Evolutionary conservation across 2,888 invertebrate species (phyloP).

Genomic region (Apamea anceps): DNA sequence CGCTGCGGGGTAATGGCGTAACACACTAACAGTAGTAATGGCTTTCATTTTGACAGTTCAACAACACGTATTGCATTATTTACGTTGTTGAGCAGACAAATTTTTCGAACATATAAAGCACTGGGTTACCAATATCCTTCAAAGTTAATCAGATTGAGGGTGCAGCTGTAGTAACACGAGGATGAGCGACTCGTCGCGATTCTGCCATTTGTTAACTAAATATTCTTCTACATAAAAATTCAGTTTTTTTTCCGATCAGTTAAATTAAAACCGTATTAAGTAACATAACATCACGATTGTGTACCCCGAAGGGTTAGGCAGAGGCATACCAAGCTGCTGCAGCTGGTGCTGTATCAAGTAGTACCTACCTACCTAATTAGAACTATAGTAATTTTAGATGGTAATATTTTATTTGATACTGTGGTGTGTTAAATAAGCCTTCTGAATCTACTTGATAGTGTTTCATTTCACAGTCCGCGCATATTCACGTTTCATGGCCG

Average conservation of each 20-base stretch:
- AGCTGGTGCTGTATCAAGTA: not conserved
- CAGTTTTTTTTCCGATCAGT: not conserved
- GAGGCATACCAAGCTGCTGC: not conserved
- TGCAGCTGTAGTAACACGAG: not conserved
- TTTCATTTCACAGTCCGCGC: conserved; percentile 28
- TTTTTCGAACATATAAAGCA: no score
- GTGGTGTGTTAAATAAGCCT: not conserved
- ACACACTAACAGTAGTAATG: not conserved
- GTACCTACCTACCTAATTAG: not conserved
- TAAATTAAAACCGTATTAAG: not conserved
- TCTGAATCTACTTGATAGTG: conserved; percentile 11
- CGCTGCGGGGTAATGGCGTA: not conserved
- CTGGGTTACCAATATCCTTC: no score
- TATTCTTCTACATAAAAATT: not conserved
- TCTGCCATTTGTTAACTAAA: not conserved
- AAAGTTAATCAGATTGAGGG: no score
- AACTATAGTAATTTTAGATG: not conserved
- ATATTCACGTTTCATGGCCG: conserved; percentile 48
- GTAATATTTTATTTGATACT: no score
- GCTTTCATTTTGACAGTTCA: not conserved
- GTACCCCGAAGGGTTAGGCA: not conserved
- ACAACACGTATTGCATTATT: not conserved
- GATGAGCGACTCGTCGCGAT: not conserved
- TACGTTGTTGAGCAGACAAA: no score
- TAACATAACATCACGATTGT: not conserved